Evolutionary conservation across 2,888 invertebrate species (phyloP), one percentile per base, ranked within the genome.

Genomic region (Drosophila ezoana): DNA sequence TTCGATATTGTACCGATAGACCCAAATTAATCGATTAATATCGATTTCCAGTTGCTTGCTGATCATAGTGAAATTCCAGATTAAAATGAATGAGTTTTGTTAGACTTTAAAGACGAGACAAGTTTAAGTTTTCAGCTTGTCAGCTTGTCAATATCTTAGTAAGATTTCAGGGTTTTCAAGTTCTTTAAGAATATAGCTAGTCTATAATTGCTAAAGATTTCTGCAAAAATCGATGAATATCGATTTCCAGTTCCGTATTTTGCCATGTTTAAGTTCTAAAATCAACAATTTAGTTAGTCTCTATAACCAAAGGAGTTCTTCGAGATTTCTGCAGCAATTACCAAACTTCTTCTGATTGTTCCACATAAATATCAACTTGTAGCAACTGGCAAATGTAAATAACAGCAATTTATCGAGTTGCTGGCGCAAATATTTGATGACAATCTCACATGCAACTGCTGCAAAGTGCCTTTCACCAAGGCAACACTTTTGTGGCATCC

Each of bases 401-500:
- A 60, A 20, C 52, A 38, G 58, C 45, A 60, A 68, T 68, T 68
- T 68, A 54, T 49, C 60, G 53, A 68, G 48, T 43, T 62, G 53
- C 43, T 18, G 56, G 23, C 16, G 74, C 60, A 56, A 56, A 68
- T 61, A 61, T 74, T 66, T 71, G 74, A 78, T 76, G 74, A 76
- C 76, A 77, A 78, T 77, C 78, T 58, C 58, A 10, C 78, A 77
- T 76, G 78, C 64, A 70, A 76, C 53, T 59, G 68, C 51, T 35
- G 28, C 11, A 43, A 37, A 43, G 45, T 48, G 78, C 74, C 76
- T 76, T 76, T 76, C 76, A 77, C 76, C 76, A 45, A 56, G 11
- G 14, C 14, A 43, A 68, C 78, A 78, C 78, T 78, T 76, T 69
- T 76, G 74, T 43, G 76, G 78, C 76, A 76, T 76, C 76, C 73